Base-by-base conservation (phyloP, 2,888 invertebrate species). In the Chrysolina oricalcia region DNA sequence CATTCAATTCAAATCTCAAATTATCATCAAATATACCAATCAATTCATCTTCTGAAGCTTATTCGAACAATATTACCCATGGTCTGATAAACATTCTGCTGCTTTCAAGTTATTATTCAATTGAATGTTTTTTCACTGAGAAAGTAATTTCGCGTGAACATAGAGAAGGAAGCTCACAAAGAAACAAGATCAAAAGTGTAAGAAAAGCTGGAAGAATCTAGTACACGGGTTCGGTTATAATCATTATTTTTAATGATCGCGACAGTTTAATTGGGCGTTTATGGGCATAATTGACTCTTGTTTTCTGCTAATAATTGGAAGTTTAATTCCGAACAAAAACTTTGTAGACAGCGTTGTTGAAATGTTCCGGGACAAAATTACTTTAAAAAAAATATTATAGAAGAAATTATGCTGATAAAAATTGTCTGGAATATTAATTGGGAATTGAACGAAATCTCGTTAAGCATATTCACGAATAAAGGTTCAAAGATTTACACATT, bases 251-350 rank as follows among this genome's bases (percentile, higher is more conserved):
- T 53, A 53, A 53, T 53, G 53, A 53, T 53, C 53, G 5, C 21
- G 53, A 21, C 23, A 53, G 21, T 21, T 53, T 53, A 53, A 53
- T 53, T 53, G 53, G 21, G 53, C 21, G 21, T 23, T 23, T 53
- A 21, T 53, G 21, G 21, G 53, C 53, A 21, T 53, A 53, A 53
- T 53, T 53, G 53, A 53, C 53, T 35, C 35, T 21, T 53, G 53
- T 53, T 53, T 53, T 53, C 21, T 21, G 53, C 53, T 53, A 53
- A 53, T 53, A 19, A 53, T 53, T 53, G 21, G 53, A 53, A 53
- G 19, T 53, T 53, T 19, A 53, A 19, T 15, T 17, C 17, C 50
- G 17, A 17, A 50, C 10, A 19, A 19, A 53, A 53, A 53, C 21
- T 53, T 0, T n/a, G n/a, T 9, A 53, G 53, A 53, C 53, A 19